Evolutionary conservation across 2,113 vertebrate species (phyloP).

Genomic region (Regulus satrapa): DNA sequence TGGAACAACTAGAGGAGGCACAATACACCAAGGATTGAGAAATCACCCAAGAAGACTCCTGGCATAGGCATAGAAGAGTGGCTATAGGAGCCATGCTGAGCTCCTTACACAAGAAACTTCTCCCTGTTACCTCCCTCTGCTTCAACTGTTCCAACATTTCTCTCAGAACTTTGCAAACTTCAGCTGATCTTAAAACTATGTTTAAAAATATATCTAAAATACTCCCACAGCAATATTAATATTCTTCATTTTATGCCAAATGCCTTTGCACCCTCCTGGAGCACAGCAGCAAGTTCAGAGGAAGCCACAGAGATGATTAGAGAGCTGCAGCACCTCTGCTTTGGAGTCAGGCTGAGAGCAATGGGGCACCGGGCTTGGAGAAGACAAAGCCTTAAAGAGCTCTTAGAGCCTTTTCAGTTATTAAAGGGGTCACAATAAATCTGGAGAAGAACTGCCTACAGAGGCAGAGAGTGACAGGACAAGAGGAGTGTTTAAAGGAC

Average conservation of each 20-base stretch:
- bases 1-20: background rate
- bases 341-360: background rate
- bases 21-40: background rate
- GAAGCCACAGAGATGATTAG: background rate
- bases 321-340: background rate
- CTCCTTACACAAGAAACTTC: background rate
- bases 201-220: background rate
- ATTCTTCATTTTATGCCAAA: background rate
- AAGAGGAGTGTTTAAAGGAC: background rate
- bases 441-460: background rate
- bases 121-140: background rate
- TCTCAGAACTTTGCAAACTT: background rate
- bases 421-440: background rate
- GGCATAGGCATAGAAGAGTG: background rate
- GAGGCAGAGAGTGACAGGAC: accelerated
- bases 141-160: background rate
- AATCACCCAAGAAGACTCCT: too few relatives aligned
- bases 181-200: background rate
- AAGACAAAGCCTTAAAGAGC: background rate
- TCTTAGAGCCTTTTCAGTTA: background rate
- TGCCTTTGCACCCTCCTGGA: background rate
- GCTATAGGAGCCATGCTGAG: background rate
- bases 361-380: background rate
- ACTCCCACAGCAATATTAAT: background rate
- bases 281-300: background rate